Conservation (phyloP, 2,888 invertebrate species). For the Fragum fragum region DNA sequence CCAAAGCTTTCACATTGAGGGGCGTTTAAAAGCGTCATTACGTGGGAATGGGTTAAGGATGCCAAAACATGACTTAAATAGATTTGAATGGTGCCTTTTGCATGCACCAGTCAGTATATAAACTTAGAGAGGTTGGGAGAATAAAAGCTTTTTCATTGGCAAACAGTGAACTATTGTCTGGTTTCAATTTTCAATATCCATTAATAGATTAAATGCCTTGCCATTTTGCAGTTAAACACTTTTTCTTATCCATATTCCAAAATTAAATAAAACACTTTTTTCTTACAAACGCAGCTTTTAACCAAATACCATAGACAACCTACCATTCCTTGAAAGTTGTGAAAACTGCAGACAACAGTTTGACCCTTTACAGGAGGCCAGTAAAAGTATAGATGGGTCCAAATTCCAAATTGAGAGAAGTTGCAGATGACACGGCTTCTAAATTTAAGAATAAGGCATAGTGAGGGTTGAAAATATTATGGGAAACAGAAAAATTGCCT, state of each 20-base stretch:
- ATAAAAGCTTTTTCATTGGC: conserved; percentile 33
- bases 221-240: conserved; percentile 6
- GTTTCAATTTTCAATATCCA: conserved; percentile 26
- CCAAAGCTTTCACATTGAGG: no score
- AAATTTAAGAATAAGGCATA: no score
- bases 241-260: neutral
- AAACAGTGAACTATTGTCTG: conserved; percentile 28
- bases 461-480: neutral
- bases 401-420: neutral
- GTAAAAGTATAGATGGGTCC: neutral
- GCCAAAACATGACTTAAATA: no score
- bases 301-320: no score
- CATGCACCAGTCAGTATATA: conserved; percentile 7
- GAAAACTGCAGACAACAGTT: no score
- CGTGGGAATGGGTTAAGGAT: no score
- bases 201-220: conserved; percentile 1
- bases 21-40: no score
- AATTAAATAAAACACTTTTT: neutral
- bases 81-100: neutral
- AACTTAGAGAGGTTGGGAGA: conserved; percentile 7
- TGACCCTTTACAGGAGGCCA: no score
- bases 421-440: neutral
- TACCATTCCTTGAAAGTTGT: no score
- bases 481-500: no score
- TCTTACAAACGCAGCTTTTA: no score